Base-by-base conservation (phyloP, 1,140 invertebrate genomes). In the Drepana arcuata region DNA sequence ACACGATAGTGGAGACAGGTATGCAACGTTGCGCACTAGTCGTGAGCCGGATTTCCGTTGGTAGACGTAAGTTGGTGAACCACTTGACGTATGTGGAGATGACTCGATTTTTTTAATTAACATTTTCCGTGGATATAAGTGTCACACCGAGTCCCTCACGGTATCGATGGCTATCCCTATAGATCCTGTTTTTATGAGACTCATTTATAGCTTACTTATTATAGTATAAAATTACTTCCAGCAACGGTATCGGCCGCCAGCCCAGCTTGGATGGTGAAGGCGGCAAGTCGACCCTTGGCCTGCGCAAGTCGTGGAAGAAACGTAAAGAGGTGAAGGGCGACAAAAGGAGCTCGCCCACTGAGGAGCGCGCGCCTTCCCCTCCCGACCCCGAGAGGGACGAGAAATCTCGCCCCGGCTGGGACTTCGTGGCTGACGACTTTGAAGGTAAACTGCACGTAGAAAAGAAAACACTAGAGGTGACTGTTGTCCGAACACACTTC, bases 371-470 rank as follows among this genome's bases (percentile, higher is more conserved):
- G 2, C 63, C 74, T 1, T 62, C 70, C 1, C 65, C 69, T 0
- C 47, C 54, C 7, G 64, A 68, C 16, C 48, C 57, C 0, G 70
- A 80, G 32, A 69, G 74, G 39, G 81, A 85, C 33, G 80, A 83
- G 13, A 27, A 65, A 16, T 46, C 63, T 0, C 29, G 71, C 31
- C 86, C 83, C 28, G 89, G 75, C 44, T 88, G 77, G 49, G 88
- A 92, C 70, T 93, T 93, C 59, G 90, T 93, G 6, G 88, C 86
- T 6, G 90, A 93, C 48, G 91, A 94, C 53, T 95, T 95, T 71
- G 91, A 94, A 75, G 75, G 74, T 75, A 50, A 9, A 9, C 31
- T 9, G n/a, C 11, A 24, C 2, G 9, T 34, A 11, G 2, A 5
- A 23, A 12, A 24, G 2, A 3, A 14, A 10, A 14, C 27, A 29